Conservation (phyloP, 2,888 invertebrate genomes). For the Chrysolina americana region DNA sequence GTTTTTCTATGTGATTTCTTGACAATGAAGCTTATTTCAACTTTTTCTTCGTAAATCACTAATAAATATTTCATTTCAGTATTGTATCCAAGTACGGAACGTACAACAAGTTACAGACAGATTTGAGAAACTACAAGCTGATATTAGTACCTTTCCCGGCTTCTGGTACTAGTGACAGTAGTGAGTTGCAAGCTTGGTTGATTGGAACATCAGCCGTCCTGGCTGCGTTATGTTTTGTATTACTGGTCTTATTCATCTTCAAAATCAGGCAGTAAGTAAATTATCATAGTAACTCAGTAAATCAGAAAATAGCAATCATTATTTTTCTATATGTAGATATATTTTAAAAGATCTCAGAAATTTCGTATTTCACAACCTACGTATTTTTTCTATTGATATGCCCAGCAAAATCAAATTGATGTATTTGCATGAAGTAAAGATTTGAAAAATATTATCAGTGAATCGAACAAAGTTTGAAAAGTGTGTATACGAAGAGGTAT, state of each 20-base stretch:
- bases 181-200: slow-evolving; percentile 71
- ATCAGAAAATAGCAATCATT: too few relatives aligned
- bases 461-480: too few relatives aligned
- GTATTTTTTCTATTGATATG: too few relatives aligned
- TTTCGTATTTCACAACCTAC: too few relatives aligned
- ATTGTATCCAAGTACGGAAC: slow-evolving; percentile 53
- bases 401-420: too few relatives aligned
- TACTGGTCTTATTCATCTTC: slow-evolving; percentile 73
- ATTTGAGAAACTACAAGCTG: slow-evolving; percentile 51
- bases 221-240: slow-evolving; percentile 71
- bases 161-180: slow-evolving; percentile 57
- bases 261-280: slow-evolving; percentile 73
- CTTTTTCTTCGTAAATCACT: neutral
- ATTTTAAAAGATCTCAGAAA: too few relatives aligned
- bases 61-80: slow-evolving; percentile 52
- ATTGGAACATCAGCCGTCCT: slow-evolving; percentile 72
- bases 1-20: too few relatives aligned
- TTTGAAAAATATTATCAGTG: too few relatives aligned
- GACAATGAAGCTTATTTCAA: too few relatives aligned
- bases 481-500: too few relatives aligned
- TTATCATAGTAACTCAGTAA: neutral
- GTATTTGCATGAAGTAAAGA: too few relatives aligned
- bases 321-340: too few relatives aligned
- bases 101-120: slow-evolving; percentile 51
- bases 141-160: slow-evolving; percentile 53